Evolutionary conservation across 2,888 invertebrate genomes (phyloP), one percentile per base, ranked within the genome.

Genomic region (Anorthoa munda): DNA sequence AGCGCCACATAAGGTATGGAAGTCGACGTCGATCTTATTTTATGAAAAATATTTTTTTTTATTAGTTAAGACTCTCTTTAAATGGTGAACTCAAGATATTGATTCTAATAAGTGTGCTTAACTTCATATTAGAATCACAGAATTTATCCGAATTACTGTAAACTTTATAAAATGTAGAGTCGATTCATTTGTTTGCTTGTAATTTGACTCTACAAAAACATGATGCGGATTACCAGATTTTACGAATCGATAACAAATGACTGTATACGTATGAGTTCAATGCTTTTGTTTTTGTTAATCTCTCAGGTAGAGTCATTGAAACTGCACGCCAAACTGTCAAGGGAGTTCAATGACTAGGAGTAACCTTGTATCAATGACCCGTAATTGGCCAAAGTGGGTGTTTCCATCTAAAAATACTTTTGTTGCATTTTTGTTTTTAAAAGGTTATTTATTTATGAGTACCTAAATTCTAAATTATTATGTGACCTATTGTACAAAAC

Each of bases 361-460:
- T 69, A 26, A 56, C 45, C 58, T 64, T 48, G 55, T 53, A 48
- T 58, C 56, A 80, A 58, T 74, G 59, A 67, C 81, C 63, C n/a
- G 51, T 13, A 55, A 26, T 18, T 13, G 15, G 1, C 4, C 48
- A 9, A 60, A 21, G 1, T 59, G 50, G 45, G 17, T 31, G 60
- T 55, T 70, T 61, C 31, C n/a, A n/a, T 64, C 26, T 68, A 68
- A 46, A 59, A 60, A 77, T 77, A 65, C 5, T n/a, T 23, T 13
- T 9, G 4, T 4, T 53, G 23, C 31, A 15, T 39, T 51, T 39
- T 65, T 53, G 13, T 58, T 46, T 46, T 0, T 21, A 51, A 23
- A n/a, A 12, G 4, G 3, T 53, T 53, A 13, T 21, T 4, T 21
- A 4, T 21, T 13, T 13, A 21, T 0, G 4, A 21, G 53, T 21